Evolutionary conservation across 2,113 vertebrate species (phyloP), one percentile per base, ranked within the genome.

Genomic region (Campylomormyrus tamandua): DNA sequence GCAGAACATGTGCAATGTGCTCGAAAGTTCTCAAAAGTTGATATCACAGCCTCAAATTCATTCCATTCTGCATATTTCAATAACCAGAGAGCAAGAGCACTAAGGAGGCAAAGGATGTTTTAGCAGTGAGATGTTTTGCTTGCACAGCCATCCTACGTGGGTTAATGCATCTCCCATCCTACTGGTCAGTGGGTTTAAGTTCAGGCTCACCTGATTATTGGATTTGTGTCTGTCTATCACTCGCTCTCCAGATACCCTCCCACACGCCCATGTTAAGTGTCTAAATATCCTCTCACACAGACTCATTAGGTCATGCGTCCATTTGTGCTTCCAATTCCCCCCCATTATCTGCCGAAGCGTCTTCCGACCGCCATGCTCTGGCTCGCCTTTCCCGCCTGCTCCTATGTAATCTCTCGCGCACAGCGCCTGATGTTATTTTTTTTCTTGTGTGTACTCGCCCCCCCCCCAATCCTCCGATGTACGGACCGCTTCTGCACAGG

Each of bases 401-500:
- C n/a, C 10, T 46, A 35, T 88, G 87, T n/a, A 62, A 13, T 42
- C 27, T 58, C 49, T 87, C 39, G 3, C 56, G 5, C 42, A n/a
- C 87, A 45, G 19, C 24, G 56, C 39, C 56, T 62, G 35, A 66
- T 21, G 35, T 42, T 85, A 11, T 21, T 42, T 70, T 50, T 58
- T 48, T 90, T 31, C 49, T 10, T 86, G 27, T 13, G 13, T 85
- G 52, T 56, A 42, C 46, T 85, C 48, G n/a, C 74, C 48, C 13
- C 49, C 31, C 48, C 50, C 83, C 50, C 49, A 74, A 66, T 70
- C 86, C 27, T 88, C 90, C 24, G 45, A 21, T 39, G 83, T 85
- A 83, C 70, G 70, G 80, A 89, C 89, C 90, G 92, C 66, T 83
- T 90, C 91, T 87, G 86, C 91, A 92, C 90, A 58, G 91, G 89